phyloP scores from a whole-genome alignment of 2,888 invertebrate genomes.

The Lobophora halterata region DNA sequence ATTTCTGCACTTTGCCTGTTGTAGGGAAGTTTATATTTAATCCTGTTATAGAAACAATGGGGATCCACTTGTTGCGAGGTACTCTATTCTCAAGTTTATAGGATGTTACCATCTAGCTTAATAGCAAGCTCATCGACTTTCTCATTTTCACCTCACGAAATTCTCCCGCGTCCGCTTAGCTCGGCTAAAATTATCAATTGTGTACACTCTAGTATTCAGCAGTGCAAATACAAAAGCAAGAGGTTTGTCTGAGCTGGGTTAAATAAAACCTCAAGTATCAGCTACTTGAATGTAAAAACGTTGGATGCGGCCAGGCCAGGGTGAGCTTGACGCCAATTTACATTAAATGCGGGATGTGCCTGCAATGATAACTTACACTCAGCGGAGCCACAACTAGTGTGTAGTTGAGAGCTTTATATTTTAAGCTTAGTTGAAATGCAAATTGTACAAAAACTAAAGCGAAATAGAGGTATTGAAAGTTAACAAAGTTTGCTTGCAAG shows the following conservation, averaged over 20 bases:
- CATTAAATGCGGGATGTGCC: conserved; percentile 73
- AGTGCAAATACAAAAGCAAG: conserved; percentile 63
- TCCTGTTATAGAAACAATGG: conserved; percentile 39
- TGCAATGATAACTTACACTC: conserved; percentile 68
- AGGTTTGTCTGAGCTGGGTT: conserved; percentile 56
- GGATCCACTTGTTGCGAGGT: conserved; percentile 50
- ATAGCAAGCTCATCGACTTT: conserved; percentile 43
- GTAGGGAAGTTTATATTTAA: conserved; percentile 31
- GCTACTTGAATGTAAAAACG: conserved; percentile 74
- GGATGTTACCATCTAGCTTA: conserved; percentile 48
- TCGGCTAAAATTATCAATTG: conserved; percentile 58
- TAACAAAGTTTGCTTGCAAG: conserved; percentile 1
- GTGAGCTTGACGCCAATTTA: conserved; percentile 66
- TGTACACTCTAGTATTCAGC: conserved; percentile 59
- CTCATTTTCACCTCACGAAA: conserved; percentile 53
- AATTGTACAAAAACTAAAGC: conserved; percentile 25
- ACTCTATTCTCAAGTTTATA: conserved; percentile 45
- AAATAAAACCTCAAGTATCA: conserved; percentile 70
- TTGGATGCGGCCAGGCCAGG: conserved; percentile 55
- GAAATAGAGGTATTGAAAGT: conserved; percentile 16
- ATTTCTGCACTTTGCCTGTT: conserved; percentile 18
- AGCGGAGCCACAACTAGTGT: conserved; percentile 46
- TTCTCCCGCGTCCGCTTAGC: conserved; percentile 47
- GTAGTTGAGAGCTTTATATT: conserved; percentile 42
- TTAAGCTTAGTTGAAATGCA: conserved; percentile 36